Base-by-base conservation (phyloP, 2,113 vertebrate species). In the Girardinichthys multiradiatus region DNA sequence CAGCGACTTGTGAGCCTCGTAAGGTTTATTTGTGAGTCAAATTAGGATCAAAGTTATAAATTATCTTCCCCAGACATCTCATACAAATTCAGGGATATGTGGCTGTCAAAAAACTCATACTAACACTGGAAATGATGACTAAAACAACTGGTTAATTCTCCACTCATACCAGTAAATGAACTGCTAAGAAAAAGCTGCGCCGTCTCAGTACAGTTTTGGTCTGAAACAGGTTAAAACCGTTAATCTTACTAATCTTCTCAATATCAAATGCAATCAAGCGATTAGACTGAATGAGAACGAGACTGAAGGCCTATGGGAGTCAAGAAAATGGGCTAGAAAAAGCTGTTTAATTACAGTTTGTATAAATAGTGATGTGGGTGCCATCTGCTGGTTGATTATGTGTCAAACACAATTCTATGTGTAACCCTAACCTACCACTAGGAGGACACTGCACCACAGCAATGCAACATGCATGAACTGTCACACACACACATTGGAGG, bases 311-410 rank as follows among this genome's bases (percentile, higher is more conserved):
- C 35, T 24, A 2, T 2, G 27, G 30, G 29, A 31, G 19, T 30
- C 13, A 63, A 61, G 33, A n/a, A 28, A 31, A 48, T 10, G 8
- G 21, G 29, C 57, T 14, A 42, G 5, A 35, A 57, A 60, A 57
- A 51, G 10, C 54, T 11, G 10, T 2, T 15, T 48, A 17, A 57
- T 39, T 39, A 8, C 4, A 58, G 48, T 15, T 17, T 77, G 29
- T 60, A 26, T 67, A 80, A 4, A 17, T 59, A 85, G 72, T 78
- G 42, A 51, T 80, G 37, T 83, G 42, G 58, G 37, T 64, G 89
- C 91, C 92, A 90, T 85, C 92, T 93, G 87, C 90, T 92, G 91
- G 88, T 79, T 28, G 29, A 11, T 70, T 37, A 4, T 64, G 17
- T 70, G 33, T 60, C 27, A 65, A 65, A 29, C 3, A 24, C 2